These are phyloP conservation scores for Ips nitidus DNA, from an alignment of 1,140 invertebrate genomes.

Conservation along the genomic window DNA sequence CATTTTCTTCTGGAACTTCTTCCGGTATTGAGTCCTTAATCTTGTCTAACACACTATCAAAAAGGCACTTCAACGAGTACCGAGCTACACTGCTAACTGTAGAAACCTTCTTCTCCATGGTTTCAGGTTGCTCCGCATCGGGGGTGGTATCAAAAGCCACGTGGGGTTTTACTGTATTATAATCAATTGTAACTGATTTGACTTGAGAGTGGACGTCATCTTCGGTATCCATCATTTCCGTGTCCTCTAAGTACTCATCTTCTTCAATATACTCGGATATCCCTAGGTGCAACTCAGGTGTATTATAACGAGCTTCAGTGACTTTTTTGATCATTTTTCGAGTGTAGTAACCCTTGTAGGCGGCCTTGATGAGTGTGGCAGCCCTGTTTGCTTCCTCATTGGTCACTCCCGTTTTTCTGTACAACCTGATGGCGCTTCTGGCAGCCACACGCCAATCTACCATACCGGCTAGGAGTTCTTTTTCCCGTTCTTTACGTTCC, in stretches of 20 bases:
- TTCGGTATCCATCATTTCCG: not conserved
- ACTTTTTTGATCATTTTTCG: constrained; percentile 35
- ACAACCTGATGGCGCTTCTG: constrained; percentile 52
- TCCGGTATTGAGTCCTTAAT: not conserved
- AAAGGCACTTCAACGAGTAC: constrained; percentile 13
- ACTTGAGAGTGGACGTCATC: constrained; percentile 17
- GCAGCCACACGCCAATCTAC: constrained; percentile 56
- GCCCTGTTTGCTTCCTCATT: constrained; percentile 53
- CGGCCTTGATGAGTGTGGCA: constrained; percentile 52
- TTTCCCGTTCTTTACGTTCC: constrained; percentile 44
- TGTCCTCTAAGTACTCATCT: not conserved
- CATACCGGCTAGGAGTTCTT: constrained; percentile 43
- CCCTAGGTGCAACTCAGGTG: not conserved
- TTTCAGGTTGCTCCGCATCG: not conserved
- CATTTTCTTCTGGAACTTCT: not conserved
- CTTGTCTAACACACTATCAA: constrained; percentile 6
- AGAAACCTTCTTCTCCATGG: constrained; percentile 2
- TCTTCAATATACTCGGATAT: not conserved
- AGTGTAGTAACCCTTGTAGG: constrained; percentile 55
- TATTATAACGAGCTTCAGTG: not conserved
- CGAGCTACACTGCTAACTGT: constrained; percentile 17
- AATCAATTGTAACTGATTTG: constrained; percentile 36
- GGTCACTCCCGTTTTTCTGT: constrained; percentile 52
- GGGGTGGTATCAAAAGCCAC: constrained; percentile 32
- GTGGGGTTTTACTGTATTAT: constrained; percentile 36